phyloP scores from a whole-genome alignment of 2,113 vertebrate genomes.

The Leucosticte australis region DNA sequence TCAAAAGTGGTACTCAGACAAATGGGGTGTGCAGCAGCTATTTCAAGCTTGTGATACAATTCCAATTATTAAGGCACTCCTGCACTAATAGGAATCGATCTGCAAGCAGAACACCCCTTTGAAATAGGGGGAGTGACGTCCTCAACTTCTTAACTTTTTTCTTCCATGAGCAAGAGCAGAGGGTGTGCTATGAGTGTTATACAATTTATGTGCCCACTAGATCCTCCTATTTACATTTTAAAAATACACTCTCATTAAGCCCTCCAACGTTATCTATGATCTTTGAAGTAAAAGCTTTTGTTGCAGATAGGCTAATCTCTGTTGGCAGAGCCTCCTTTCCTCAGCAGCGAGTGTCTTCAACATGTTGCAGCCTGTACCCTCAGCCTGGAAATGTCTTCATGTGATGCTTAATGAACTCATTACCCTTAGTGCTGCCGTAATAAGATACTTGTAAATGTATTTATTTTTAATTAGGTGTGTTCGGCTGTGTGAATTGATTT shows the following conservation, averaged over 20 bases:
- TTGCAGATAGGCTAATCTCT: slow-evolving; percentile 30
- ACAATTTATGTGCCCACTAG: slow-evolving; percentile 10
- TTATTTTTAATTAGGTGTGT: slow-evolving; percentile 51
- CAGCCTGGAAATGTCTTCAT: slow-evolving; percentile 3
- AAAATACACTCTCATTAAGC: not conserved
- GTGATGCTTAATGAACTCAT: slow-evolving; percentile 30
- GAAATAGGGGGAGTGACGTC: accelerated
- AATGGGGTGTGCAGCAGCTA: not conserved
- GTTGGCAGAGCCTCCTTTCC: slow-evolving; percentile 39
- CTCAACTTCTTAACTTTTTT: not conserved
- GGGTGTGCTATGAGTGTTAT: not conserved
- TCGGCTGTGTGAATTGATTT: slow-evolving; percentile 21
- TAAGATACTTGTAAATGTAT: slow-evolving; percentile 52
- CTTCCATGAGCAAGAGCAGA: not conserved
- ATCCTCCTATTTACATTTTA: slow-evolving; percentile 37
- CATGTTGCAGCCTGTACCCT: slow-evolving; percentile 23
- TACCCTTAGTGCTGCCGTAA: slow-evolving; percentile 36
- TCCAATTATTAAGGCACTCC: not conserved
- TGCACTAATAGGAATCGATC: not conserved
- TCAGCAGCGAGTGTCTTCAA: slow-evolving; percentile 4
- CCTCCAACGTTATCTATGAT: not conserved
- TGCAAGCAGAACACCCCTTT: not conserved
- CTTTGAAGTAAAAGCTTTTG: slow-evolving; percentile 50
- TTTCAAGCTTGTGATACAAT: not conserved
- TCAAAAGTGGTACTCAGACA: not conserved